Evolutionary conservation across 1,140 invertebrate species (phyloP), one percentile per base, ranked within the genome.

Genomic region (Galleria mellonella): DNA sequence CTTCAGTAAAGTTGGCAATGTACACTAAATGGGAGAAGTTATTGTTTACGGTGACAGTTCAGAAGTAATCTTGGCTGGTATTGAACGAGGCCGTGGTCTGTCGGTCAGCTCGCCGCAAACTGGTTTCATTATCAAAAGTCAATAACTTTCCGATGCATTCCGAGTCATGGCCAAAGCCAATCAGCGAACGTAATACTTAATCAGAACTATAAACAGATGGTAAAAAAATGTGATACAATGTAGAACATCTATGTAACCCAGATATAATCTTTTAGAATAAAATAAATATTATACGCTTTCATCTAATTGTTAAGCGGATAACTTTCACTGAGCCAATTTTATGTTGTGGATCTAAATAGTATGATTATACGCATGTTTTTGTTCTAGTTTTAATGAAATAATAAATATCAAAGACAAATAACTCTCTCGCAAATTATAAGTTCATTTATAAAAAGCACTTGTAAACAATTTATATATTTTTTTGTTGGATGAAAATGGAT

Each of bases 121-220:
- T 75, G 74, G 81, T 84, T 84, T 84, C 81, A 84, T 84, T 84
- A 84, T 84, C 81, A 84, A 84, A 84, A 84, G 81, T 84, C 81
- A 84, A 84, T 84, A 84, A 82, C 81, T 84, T 84, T 82, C 69
- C 70, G 76, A 81, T 81, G 72, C 75, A 82, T 81, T 72, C 65
- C 64, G 61, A 82, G 73, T 82, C 77, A 84, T 46, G 81, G 77
- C 77, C 81, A 74, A 72, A 58, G 56, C 63, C 51, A 35, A 57
- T 68, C 52, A 59, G 54, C 58, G 55, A 55, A 72, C 65, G 64
- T 75, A 72, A 74, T 65, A 67, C 65, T 53, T 50, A 62, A 65
- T 65, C 6, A 23, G 6, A 3, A 23, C 2, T 23, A 23, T 23
- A 3, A 51, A 43, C 55, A 49, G 10, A 35, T 23, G 17, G 17